Evolutionary conservation across 2,797 vertebrate species (phyloP), one percentile per base, ranked within the genome.

Genomic region (Tokudaia muenninki): DNA sequence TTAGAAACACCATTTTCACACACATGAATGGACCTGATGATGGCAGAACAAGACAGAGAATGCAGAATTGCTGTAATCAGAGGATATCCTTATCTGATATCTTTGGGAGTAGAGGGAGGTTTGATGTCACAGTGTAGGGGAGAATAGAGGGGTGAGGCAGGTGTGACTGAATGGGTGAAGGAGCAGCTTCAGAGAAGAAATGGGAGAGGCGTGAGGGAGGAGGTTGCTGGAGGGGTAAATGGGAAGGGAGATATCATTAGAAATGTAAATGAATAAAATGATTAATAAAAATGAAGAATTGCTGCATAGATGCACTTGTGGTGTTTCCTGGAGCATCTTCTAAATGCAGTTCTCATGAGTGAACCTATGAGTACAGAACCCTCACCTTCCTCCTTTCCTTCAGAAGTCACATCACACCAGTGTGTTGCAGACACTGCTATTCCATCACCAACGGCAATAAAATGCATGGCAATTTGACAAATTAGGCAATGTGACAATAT

Each of bases 261-360:
- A 67, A 34, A 67, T 6, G 65, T 67, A 16, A 67, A 67, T 6
- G 0, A 6, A 34, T 67, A 34, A 16, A 67, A 67, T 67, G 65
- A 67, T 67, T 67, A 34, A 34, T 67, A 34, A 34, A 67, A 67
- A 67, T 4, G 6, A 67, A 70, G 6, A n/a, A 70, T 8, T 17
- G 1, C 22, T 57, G 52, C 13, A 5, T 59, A 26, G 52, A 26
- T 37, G 22, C 3, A 37, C 1, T 3, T 17, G n/a, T 29, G 57
- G 1, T 8, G 41, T 24, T 26, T 83, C 14, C 0, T 0, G 2
- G 0, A 19, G 13, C n/a, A 41, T 26, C 16, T 61, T 41, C 14
- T 24, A 17, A 41, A 61, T 41, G 16, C 29, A 24, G 14, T 13
- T 14, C 81, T 29, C 24, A 26, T 26, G 55, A n/a, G 10, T 59